Base-by-base conservation (phyloP, 2,888 invertebrate genomes). In the Protophormia terraenovae region DNA sequence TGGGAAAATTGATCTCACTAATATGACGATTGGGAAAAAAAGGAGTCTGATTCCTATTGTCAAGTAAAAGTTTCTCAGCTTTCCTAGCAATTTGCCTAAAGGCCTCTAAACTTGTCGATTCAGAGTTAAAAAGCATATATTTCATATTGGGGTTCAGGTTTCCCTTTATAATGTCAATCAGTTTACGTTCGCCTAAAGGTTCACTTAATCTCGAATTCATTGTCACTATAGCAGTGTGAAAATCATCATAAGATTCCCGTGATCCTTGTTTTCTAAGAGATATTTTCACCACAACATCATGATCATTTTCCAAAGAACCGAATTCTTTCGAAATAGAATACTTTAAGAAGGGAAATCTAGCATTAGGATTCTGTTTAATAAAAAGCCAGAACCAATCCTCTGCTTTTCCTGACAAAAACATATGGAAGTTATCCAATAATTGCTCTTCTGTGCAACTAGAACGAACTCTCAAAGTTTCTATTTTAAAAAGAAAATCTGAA, bases 311-410 rank as follows among this genome's bases (percentile, higher is more conserved):
- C 12, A 38, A 10, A 12, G 38, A 38, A 38, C 38, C 38, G 12
- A 38, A 38, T 38, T 38, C 12, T 38, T 38, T 38, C 3, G 38
- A 38, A 38, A 38, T 38, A 12, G 38, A 38, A 38, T 38, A 38
- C 12, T 38, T 38, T 12, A 38, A 38, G 38, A 38, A 38, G 10
- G 32, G 32, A 6, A 35, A 60, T 12, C 5, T 60, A 7, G 64
- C 41, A 7, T 16, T 16, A 35, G 35, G 60, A 14, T 60, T 60
- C 12, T 60, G 60, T 19, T 35, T 60, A 10, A 60, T 41, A 8
- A 64, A 64, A 14, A 41, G 8, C 64, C 41, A 64, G n/a, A 35
- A 64, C 66, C 45, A 67, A n/a, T 24, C 16, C 14, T 67, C 47
- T 19, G 66, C 66, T 19, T 14, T 67, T 16, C 47, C 29, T 7